These are phyloP conservation scores for Colinus virginianus DNA, from an alignment of 2,113 vertebrate species.

Conservation along the genomic window DNA sequence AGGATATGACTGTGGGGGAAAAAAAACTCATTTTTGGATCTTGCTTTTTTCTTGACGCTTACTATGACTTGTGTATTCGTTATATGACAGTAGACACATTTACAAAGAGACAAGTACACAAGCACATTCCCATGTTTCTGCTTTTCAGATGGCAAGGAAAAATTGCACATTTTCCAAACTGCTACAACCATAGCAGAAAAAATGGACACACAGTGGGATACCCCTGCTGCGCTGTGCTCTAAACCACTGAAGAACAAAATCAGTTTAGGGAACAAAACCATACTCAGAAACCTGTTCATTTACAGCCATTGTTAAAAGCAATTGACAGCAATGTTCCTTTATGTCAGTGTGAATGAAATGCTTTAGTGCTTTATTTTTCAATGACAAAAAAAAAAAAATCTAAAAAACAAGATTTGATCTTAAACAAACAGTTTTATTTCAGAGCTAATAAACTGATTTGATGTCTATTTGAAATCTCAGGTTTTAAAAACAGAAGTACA, in stretches of 20 bases:
- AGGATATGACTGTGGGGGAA: accelerated
- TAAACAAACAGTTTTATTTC: not conserved
- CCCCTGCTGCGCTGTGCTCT: not conserved
- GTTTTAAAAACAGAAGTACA: not conserved
- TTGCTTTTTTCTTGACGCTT: not conserved
- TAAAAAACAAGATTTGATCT: not conserved
- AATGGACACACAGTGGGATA: not conserved
- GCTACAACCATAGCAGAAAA: not conserved
- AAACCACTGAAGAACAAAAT: not conserved
- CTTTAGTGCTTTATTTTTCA: not conserved
- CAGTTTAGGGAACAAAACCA: not conserved
- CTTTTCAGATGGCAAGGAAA: not conserved
- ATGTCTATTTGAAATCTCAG: not conserved
- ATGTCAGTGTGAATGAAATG: not conserved
- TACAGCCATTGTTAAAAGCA: not conserved
- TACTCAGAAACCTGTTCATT: not conserved
- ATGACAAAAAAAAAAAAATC: not conserved
- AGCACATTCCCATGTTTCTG: not conserved
- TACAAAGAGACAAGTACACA: accelerated
- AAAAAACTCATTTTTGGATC: not conserved
- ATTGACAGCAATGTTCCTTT: not conserved
- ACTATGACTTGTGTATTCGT: not conserved
- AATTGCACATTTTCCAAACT: not conserved
- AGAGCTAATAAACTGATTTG: not conserved
- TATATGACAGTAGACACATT: not conserved